Evolutionary conservation across 2,113 vertebrate genomes (phyloP).

Genomic region (Cathartes aura): DNA sequence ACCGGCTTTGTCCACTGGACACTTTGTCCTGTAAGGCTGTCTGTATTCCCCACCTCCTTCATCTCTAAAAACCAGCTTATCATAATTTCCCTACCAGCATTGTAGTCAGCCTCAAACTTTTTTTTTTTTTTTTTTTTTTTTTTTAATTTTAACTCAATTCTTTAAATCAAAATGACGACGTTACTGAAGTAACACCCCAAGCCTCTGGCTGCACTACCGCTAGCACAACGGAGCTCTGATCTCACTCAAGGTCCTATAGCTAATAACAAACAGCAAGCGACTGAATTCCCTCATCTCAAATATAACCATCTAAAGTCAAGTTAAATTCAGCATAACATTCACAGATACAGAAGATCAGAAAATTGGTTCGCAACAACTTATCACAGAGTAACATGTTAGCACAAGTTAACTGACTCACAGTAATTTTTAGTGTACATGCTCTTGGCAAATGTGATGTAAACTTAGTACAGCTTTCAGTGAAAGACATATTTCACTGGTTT

Average conservation of each 20-base stretch:
- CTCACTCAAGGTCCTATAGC: neutral
- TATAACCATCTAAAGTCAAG: neutral
- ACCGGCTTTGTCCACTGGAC: neutral
- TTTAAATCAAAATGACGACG: neutral
- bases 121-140: neutral
- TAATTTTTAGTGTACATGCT: slow-evolving; percentile 29
- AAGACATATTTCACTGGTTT: neutral
- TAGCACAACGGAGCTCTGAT: neutral
- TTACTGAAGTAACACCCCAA: neutral
- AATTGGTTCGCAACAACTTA: slow-evolving; percentile 37
- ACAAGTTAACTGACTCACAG: slow-evolving; percentile 49
- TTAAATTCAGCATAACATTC: neutral
- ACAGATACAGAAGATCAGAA: slow-evolving; percentile 5
- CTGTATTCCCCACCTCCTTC: neutral
- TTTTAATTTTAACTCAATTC: neutral
- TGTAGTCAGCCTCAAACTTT: neutral
- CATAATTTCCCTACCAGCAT: neutral
- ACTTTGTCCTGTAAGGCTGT: neutral
- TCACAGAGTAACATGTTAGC: slow-evolving; percentile 13
- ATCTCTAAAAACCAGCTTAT: neutral
- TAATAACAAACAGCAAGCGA: neutral
- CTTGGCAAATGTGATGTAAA: slow-evolving; percentile 7
- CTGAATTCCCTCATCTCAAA: neutral
- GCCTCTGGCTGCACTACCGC: neutral
- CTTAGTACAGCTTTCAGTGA: neutral